These are phyloP conservation scores for Ctena decussata DNA, from an alignment of 2,888 invertebrate species.

Conservation along the genomic window DNA sequence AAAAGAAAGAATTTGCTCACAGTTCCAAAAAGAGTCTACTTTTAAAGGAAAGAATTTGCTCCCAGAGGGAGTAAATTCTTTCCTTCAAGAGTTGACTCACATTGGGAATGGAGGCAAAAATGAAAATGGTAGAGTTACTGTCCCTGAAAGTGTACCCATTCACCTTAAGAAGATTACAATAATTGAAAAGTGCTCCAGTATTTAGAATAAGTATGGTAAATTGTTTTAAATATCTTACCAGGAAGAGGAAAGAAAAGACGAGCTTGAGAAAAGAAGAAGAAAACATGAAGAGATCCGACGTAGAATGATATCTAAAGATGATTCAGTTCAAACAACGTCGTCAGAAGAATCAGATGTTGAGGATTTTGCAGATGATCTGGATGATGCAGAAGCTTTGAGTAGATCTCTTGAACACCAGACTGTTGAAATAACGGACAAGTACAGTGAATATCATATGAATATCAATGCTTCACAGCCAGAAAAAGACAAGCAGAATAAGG, in stretches of 20 bases:
- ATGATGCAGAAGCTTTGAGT: slow-evolving; percentile 5
- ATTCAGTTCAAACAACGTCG: slow-evolving; percentile 23
- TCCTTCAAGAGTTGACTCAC: no score
- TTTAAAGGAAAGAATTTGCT: no score
- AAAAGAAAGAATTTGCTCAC: no score
- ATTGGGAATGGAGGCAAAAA: no score
- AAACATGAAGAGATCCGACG: slow-evolving; percentile 79
- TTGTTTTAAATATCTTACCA: slow-evolving; percentile 17
- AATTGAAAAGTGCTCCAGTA: no score
- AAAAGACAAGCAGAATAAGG: slow-evolving; percentile 62
- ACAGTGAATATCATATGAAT: slow-evolving; percentile 55
- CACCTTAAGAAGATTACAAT: no score
- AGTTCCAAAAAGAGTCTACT: no score
- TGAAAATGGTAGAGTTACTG: no score
- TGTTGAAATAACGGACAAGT: slow-evolving; percentile 34
- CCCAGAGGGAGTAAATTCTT: no score
- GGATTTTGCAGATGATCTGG: slow-evolving; percentile 14
- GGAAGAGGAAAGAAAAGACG: slow-evolving; percentile 71
- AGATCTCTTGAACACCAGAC: neutral
- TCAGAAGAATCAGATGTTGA: slow-evolving; percentile 34
- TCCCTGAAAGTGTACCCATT: no score
- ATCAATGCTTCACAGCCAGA: slow-evolving; percentile 61
- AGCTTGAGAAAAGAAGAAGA: slow-evolving; percentile 72
- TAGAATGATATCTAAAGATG: slow-evolving; percentile 69
- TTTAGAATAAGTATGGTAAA: no score